Percentiles rank a stretch among this genome's conserved stretches.
These are phyloP conservation scores for Falco biarmicus DNA, from an alignment of 2,797 vertebrate genomes.

Conservation along the genomic window DNA sequence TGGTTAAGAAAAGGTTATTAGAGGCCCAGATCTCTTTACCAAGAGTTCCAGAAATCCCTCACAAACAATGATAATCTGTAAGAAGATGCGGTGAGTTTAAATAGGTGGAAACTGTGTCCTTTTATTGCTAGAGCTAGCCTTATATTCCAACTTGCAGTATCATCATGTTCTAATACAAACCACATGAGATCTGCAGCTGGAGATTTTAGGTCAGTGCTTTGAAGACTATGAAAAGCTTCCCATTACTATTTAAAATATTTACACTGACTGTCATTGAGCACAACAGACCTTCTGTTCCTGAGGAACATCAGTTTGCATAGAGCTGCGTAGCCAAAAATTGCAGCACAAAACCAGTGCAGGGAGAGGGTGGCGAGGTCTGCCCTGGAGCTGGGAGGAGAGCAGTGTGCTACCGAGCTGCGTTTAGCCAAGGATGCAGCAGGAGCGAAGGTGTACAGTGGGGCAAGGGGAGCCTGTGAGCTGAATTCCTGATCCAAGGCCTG, in stretches of 20 bases:
- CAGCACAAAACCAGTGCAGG: neutral
- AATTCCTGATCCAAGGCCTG: neutral
- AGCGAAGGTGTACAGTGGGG: neutral
- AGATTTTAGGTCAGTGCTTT: conserved; percentile 44
- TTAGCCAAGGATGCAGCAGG: neutral
- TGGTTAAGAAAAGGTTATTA: neutral
- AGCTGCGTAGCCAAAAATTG: neutral
- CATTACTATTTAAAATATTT: conserved; percentile 48
- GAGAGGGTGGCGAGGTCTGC: neutral
- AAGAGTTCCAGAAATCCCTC: neutral
- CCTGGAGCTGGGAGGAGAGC: neutral
- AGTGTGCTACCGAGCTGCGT: fast-evolving
- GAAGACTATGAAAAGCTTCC: conserved; percentile 61
- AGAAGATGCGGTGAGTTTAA: conserved; percentile 12
- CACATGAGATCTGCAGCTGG: conserved; percentile 52
- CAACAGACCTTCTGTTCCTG: neutral
- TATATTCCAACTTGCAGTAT: neutral
- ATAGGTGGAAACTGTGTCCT: neutral
- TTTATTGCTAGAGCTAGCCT: conserved; percentile 3
- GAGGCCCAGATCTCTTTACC: neutral
- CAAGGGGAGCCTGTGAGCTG: neutral
- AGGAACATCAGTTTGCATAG: neutral
- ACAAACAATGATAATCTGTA: neutral
- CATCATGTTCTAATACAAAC: conserved; percentile 40
- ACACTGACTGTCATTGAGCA: neutral